Conservation (phyloP, 2,113 vertebrate genomes). For the Probosciger aterrimus region DNA sequence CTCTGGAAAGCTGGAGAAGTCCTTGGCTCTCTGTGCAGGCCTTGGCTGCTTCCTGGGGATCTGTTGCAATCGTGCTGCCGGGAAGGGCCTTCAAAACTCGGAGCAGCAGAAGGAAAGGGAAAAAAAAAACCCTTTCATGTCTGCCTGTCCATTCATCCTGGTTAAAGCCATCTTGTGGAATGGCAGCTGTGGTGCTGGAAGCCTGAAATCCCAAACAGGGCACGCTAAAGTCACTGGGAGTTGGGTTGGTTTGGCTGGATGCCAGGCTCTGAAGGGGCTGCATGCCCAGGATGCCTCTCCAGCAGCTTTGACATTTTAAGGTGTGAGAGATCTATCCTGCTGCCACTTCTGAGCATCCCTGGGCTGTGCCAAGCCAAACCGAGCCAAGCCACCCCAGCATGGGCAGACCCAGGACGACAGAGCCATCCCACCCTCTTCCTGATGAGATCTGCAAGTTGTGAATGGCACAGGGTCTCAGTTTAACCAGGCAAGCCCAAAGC, state of each 20-base stretch:
- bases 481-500: neutral
- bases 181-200: rapidly evolving
- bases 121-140: neutral
- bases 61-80: neutral
- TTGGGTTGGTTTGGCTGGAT: too few relatives aligned
- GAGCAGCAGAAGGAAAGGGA: neutral
- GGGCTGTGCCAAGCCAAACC: rapidly evolving
- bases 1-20: neutral
- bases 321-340: neutral
- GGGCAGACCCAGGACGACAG: neutral
- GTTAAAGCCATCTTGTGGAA: neutral
- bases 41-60: neutral
- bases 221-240: rapidly evolving
- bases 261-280: neutral
- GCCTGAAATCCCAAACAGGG: neutral
- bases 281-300: rapidly evolving
- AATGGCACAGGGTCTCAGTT: neutral
- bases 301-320: neutral
- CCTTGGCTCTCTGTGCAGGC: rapidly evolving
- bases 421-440: neutral
- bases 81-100: neutral
- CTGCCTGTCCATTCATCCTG: neutral
- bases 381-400: neutral
- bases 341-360: neutral
- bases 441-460: neutral